phyloP scores from a whole-genome alignment of 2,113 vertebrate species.

The Ahaetulla prasina region DNA sequence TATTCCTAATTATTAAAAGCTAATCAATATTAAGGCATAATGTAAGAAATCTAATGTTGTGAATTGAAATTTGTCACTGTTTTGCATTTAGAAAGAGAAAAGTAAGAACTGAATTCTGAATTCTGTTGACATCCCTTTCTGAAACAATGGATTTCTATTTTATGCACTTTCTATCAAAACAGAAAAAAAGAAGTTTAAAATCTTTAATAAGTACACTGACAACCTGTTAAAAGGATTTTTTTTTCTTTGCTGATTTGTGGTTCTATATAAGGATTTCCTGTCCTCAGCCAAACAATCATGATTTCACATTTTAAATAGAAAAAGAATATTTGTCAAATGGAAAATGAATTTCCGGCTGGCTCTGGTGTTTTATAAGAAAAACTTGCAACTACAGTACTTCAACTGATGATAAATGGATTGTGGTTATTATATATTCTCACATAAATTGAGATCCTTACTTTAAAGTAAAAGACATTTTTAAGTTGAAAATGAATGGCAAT shows the following conservation, averaged over 20 bases:
- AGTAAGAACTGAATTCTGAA: constrained; percentile 62
- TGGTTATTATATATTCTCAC: background rate
- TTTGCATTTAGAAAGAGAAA: constrained; percentile 56
- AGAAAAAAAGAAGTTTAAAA: constrained; percentile 51
- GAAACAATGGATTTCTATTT: constrained; percentile 64
- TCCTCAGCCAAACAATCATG: constrained; percentile 2
- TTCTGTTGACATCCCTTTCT: constrained; percentile 55
- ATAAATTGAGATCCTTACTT: background rate
- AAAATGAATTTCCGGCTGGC: background rate
- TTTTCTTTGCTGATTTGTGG: constrained; percentile 23
- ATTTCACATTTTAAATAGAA: constrained; percentile 31
- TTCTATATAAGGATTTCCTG: constrained; percentile 22
- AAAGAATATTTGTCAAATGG: constrained; percentile 28
- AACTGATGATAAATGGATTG: background rate
- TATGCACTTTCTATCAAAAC: constrained; percentile 38
- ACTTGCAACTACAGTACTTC: background rate
- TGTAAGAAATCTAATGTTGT: background rate
- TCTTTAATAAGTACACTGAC: constrained; percentile 15
- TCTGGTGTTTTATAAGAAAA: background rate
- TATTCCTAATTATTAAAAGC: background rate
- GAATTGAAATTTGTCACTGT: constrained; percentile 30
- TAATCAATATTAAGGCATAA: background rate
- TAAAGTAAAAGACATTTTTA: background rate
- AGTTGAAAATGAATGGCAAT: background rate
- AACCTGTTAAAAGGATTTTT: constrained; percentile 31